Evolutionary conservation across 1,140 invertebrate genomes (phyloP), one percentile per base, ranked within the genome.

Genomic region (Tribolium castaneum): DNA sequence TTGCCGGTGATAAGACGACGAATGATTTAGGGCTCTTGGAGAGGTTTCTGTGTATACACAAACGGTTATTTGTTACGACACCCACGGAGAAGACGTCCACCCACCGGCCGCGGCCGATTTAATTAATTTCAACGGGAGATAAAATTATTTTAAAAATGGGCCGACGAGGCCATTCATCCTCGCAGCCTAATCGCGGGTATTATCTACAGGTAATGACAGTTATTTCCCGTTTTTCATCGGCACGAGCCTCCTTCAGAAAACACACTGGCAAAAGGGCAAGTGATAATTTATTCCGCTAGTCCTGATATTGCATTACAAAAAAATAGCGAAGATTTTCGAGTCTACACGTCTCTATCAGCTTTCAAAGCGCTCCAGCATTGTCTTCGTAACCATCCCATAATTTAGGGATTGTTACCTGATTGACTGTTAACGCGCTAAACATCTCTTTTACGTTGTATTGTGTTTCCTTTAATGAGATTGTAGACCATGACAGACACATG

Each of bases 51-150:
- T 66, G 59, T 66, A 30, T 62, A 66, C 30, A 66, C 25, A 66
- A 30, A 66, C 4, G 3, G 59, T 66, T 66, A 66, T 66, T 66
- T 66, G 59, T 66, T 66, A 14, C 59, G 30, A 66, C 59, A 66
- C 59, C 59, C 59, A 66, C 59, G 59, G 59, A 66, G 59, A 66
- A 35, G 59, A 66, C 59, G 59, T 66, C 59, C 59, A 66, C 59
- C 59, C 59, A 66, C 59, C 10, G 1, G n/a, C 22, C 9, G 14
- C 56, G 12, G 22, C 25, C 59, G 59, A 12, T 66, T 35, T 66
- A 66, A 66, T 66, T 66, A 66, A 66, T 66, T 66, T 39, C 59
- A 66, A 39, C 59, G 9, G 54, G 1, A 35, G 59, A 66, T 66
- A 66, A 66, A 66, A 66, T 39, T n/a, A 35, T 62, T 62, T 62